Conservation (phyloP, 2,113 vertebrate genomes). For the Oceanites oceanicus region DNA sequence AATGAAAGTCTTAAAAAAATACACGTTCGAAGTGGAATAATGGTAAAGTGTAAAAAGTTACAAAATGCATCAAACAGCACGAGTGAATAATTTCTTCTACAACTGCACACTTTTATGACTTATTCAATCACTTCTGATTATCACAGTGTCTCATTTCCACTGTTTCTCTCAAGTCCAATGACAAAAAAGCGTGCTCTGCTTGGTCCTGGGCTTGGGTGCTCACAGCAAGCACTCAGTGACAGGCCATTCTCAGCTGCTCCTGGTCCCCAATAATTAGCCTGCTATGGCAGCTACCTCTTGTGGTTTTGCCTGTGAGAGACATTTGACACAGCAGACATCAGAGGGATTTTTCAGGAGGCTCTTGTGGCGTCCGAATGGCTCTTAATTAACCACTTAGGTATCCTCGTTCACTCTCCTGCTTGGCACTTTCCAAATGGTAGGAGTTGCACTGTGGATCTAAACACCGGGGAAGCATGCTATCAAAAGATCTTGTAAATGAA, state of each 20-base stretch:
- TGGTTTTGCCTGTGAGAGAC: conserved; percentile 97
- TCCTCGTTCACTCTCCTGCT: conserved; percentile 87
- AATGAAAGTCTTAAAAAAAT: neutral
- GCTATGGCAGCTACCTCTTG: conserved; percentile 89
- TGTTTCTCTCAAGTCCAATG: conserved; percentile 1
- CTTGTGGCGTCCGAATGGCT: conserved; percentile 95
- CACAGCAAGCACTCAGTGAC: conserved; percentile 71
- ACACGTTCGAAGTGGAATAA: neutral
- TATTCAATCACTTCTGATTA: neutral
- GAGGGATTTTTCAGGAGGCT: conserved; percentile 97
- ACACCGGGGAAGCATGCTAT: conserved; percentile 95
- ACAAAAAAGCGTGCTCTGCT: conserved; percentile 72
- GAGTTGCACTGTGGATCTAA: conserved; percentile 91
- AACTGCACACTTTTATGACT: neutral
- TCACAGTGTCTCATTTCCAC: neutral
- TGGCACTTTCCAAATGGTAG: conserved; percentile 92
- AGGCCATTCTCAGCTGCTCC: conserved; percentile 88
- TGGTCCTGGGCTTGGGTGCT: conserved; percentile 74
- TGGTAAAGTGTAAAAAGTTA: neutral
- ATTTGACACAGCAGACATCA: conserved; percentile 99
- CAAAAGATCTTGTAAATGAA: conserved; percentile 99
- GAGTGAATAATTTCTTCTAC: neutral
- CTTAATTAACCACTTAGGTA: conserved; percentile 99
- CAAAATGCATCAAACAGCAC: neutral
- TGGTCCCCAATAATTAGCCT: conserved; percentile 93